phyloP scores from a whole-genome alignment of 2,888 invertebrate species.

The Brachyptera putata region DNA sequence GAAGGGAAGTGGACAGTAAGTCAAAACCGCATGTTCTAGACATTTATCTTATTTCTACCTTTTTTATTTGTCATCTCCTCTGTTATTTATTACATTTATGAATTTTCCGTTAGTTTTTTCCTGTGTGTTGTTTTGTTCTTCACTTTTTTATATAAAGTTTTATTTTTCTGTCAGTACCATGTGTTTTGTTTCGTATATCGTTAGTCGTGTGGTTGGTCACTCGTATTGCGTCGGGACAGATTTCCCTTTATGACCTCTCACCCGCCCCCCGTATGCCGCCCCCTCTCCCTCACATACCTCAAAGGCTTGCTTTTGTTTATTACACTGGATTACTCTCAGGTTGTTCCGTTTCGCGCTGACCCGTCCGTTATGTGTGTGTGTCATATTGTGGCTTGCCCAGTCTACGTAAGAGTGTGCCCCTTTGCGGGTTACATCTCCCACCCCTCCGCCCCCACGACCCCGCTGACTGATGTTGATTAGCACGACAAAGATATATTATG shows the following conservation, averaged over 20 bases:
- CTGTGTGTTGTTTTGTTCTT: too few relatives aligned
- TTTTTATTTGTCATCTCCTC: background rate
- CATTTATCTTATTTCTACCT: background rate
- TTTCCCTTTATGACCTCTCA: slow-evolving; percentile 7
- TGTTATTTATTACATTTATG: too few relatives aligned
- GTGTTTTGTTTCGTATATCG: background rate
- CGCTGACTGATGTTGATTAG: too few relatives aligned
- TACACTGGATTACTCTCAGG: background rate
- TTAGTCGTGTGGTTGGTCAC: background rate
- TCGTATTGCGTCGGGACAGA: background rate
- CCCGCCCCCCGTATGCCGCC: background rate
- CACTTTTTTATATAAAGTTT: too few relatives aligned
- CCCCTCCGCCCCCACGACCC: too few relatives aligned
- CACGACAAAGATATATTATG: too few relatives aligned
- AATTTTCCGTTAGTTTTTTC: too few relatives aligned
- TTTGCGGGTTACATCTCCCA: too few relatives aligned
- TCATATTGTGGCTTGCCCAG: too few relatives aligned
- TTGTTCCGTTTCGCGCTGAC: background rate
- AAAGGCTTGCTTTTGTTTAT: slow-evolving; percentile 11
- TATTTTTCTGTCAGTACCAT: background rate
- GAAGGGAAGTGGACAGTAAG: background rate
- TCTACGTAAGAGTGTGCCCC: too few relatives aligned
- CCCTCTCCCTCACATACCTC: background rate
- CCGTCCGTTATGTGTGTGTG: too few relatives aligned
- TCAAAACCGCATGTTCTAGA: background rate